A percentile compares a stretch with the other conserved stretches of the same genome.
These are phyloP conservation scores for Strongylocentrotus purpuratus DNA, from an alignment of 35 echinoderm and acorn worm species.

Conservation along the genomic window DNA sequence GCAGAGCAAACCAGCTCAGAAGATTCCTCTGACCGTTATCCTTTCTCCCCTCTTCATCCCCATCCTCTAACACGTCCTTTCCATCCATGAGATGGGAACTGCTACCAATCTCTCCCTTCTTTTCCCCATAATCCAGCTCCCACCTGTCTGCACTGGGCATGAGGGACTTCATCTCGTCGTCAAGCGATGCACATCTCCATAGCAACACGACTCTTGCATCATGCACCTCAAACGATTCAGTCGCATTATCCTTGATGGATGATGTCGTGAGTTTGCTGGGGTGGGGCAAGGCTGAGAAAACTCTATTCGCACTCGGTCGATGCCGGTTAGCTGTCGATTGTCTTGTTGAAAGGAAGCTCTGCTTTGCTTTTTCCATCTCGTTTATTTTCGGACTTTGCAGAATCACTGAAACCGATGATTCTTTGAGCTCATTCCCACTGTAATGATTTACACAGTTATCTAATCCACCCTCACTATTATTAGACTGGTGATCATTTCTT, in stretches of 20 bases:
- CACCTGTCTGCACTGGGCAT: constrained; percentile 50
- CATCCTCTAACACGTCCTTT: constrained; percentile 31
- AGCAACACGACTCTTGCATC: constrained; percentile 51
- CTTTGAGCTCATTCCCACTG: not conserved
- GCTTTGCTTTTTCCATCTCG: not conserved
- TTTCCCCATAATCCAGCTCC: constrained; percentile 49
- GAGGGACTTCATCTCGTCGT: constrained; percentile 27
- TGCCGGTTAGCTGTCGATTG: not conserved
- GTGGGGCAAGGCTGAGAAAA: not conserved
- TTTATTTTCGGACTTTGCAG: not conserved
- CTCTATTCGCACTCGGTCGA: not conserved
- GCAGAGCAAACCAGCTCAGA: constrained; percentile 59
- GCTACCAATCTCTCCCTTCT: not conserved
- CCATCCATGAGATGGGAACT: not conserved
- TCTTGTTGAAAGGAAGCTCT: not conserved
- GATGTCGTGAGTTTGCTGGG: not conserved
- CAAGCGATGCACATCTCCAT: constrained; percentile 55
- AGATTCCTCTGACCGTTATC: constrained; percentile 13
- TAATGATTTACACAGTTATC: not conserved
- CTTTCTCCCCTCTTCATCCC: constrained; percentile 31
- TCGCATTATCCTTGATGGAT: not conserved
- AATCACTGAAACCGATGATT: not conserved
- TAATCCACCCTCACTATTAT: not conserved
- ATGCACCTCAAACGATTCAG: not conserved
- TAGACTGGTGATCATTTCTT: constrained; percentile 46